Conservation (phyloP, 2,797 vertebrate genomes). For the Eremophila alpestris region DNA sequence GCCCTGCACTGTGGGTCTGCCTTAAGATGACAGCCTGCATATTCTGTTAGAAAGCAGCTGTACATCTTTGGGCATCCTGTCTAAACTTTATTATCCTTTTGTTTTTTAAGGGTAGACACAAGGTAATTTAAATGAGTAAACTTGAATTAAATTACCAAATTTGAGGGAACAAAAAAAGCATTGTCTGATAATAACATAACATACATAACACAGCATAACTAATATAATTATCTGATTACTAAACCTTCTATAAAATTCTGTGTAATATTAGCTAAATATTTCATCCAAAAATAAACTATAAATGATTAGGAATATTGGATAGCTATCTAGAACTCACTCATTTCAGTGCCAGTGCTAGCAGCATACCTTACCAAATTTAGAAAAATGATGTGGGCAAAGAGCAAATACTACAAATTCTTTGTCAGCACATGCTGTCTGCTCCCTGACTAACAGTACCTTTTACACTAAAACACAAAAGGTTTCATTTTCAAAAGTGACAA, state of each 20-base stretch:
- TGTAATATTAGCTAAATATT: not conserved
- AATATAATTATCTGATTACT: not conserved
- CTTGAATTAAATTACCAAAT: not conserved
- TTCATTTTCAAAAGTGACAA: not conserved
- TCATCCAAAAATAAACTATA: not conserved
- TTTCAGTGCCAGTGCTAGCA: not conserved
- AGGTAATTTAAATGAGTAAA: not conserved
- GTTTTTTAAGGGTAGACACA: not conserved
- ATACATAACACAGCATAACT: too few relatives aligned
- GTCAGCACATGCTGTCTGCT: not conserved
- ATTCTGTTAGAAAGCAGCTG: not conserved
- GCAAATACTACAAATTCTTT: conserved; percentile 1
- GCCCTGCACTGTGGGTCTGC: not conserved
- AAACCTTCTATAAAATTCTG: not conserved
- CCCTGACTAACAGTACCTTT: not conserved
- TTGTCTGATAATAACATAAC: not conserved
- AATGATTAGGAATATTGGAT: not conserved
- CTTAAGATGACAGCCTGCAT: not conserved
- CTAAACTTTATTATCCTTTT: not conserved
- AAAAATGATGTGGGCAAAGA: conserved; percentile 9
- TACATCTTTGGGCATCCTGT: not conserved
- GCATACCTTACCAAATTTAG: not conserved
- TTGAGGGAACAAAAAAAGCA: not conserved
- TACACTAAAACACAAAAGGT: not conserved
- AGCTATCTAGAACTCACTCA: not conserved